phyloP scores from a whole-genome alignment of 2,797 vertebrate genomes.

The Erethizon dorsatum region DNA sequence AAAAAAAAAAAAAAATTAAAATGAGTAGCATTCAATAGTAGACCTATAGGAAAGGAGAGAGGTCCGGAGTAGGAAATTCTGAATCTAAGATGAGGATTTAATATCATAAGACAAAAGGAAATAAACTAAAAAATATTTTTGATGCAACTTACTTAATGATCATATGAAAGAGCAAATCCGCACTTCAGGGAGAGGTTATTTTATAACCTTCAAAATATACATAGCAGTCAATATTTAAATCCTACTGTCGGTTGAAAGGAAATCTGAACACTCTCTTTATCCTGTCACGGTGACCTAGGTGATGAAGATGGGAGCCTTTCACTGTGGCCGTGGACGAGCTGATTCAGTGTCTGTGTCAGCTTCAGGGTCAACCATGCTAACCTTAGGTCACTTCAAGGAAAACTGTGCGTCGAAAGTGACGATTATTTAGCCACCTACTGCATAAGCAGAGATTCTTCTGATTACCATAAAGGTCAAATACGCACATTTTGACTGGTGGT shows the following conservation, averaged over 20 bases:
- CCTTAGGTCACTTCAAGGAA: conserved; percentile 89
- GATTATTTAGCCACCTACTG: conserved; percentile 88
- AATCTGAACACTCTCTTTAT: conserved; percentile 83
- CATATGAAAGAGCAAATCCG: conserved; percentile 86
- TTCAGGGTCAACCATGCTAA: conserved; percentile 89
- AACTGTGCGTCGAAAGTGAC: conserved; percentile 88
- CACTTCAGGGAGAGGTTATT: conserved; percentile 86
- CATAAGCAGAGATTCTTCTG: conserved; percentile 87
- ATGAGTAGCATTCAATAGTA: conserved; percentile 86
- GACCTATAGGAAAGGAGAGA: conserved; percentile 83
- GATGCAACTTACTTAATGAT: conserved; percentile 88
- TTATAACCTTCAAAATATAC: conserved; percentile 88
- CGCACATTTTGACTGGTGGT: conserved; percentile 91
- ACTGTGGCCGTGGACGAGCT: conserved; percentile 87
- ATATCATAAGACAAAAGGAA: conserved; percentile 89
- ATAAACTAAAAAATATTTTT: conserved; percentile 91
- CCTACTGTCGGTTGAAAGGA: conserved; percentile 78
- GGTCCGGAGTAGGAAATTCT: conserved; percentile 85
- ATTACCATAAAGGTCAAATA: conserved; percentile 93
- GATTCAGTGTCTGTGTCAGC: conserved; percentile 86
- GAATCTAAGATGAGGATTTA: conserved; percentile 86
- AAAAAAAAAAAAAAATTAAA: conserved; percentile 84
- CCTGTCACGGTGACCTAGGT: conserved; percentile 87
- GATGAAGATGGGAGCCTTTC: conserved; percentile 89
- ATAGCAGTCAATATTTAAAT: conserved; percentile 88